These are phyloP conservation scores for Eupithecia tripunctaria DNA, from an alignment of 2,888 invertebrate genomes.

Conservation along the genomic window DNA sequence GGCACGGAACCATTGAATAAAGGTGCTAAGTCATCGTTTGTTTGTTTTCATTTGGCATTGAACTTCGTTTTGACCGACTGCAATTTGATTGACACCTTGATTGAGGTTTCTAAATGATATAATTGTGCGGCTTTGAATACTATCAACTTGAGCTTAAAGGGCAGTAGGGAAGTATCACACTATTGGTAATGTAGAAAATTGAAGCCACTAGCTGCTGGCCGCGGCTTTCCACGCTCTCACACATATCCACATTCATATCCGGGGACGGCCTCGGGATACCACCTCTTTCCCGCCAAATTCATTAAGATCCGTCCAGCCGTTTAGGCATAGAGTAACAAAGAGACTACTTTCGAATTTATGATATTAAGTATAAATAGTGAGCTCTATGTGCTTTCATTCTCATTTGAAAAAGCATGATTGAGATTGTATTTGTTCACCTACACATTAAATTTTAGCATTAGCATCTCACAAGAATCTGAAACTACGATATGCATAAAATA, in stretches of 20 bases:
- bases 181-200: background rate
- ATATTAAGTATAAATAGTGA: too few species aligned
- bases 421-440: background rate
- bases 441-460: background rate
- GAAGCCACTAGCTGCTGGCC: too few species aligned
- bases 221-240: too few species aligned
- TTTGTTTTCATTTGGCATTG: constrained; percentile 63
- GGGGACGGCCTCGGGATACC: too few species aligned
- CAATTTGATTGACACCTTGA: constrained; percentile 49
- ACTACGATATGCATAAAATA: background rate
- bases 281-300: too few species aligned
- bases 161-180: constrained; percentile 1
- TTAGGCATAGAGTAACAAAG: too few species aligned
- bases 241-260: too few species aligned
- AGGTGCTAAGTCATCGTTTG: constrained; percentile 62
- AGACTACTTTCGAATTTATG: too few species aligned
- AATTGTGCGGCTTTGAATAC: constrained; percentile 6
- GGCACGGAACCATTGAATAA: constrained; percentile 47
- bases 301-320: too few species aligned
- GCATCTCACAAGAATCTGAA: background rate
- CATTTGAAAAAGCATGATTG: background rate
- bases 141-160: background rate
- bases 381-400: background rate
- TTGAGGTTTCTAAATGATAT: constrained; percentile 28
- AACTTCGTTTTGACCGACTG: constrained; percentile 57